Base-by-base conservation (phyloP, 2,113 vertebrate genomes). In the Cyprinodon tularosa region DNA sequence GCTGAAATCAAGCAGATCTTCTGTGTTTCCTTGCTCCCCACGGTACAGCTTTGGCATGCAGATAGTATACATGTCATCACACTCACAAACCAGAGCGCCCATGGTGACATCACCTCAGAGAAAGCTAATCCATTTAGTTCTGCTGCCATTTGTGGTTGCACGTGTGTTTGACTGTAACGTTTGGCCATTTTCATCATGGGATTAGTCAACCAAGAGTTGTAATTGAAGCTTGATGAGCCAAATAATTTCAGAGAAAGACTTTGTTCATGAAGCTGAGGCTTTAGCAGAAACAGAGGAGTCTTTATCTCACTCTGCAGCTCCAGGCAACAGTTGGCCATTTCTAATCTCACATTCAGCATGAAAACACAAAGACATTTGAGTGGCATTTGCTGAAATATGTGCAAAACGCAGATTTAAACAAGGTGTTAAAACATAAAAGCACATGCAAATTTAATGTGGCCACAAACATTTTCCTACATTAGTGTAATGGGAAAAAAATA, bases 121-220 rank as follows among this genome's bases (percentile, higher is more conserved):
- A 72, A 75, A 59, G 47, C 68, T 76, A 84, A 89, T 87, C 84
- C 71, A 48, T 84, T 83, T 88, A 78, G 73, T 62, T 75, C 74
- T 13, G 76, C 74, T n/a, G 60, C 53, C 57, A 4, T 82, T 68
- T 76, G 68, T 29, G 50, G 66, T 12, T 39, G 29, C 59, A 71
- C 17, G n/a, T 69, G 63, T 78, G 74, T 73, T 59, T 57, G 48
- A 64, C 71, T 62, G 65, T 70, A 80, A 71, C 63, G 71, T 68
- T 44, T 67, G 59, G 9, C 59, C 66, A 42, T 79, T 84, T 84
- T 60, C 60, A 53, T 84, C 67, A 60, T 12, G 12, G 74, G 84
- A 84, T 84, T 82, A 81, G 68, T 84, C 37, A 67, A 64, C 72
- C 76, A 71, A 72, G 76, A 80, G 71, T 82, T 82, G 73, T 72